phyloP scores from a whole-genome alignment of 2,113 vertebrate genomes.

The Canis aureus region DNA sequence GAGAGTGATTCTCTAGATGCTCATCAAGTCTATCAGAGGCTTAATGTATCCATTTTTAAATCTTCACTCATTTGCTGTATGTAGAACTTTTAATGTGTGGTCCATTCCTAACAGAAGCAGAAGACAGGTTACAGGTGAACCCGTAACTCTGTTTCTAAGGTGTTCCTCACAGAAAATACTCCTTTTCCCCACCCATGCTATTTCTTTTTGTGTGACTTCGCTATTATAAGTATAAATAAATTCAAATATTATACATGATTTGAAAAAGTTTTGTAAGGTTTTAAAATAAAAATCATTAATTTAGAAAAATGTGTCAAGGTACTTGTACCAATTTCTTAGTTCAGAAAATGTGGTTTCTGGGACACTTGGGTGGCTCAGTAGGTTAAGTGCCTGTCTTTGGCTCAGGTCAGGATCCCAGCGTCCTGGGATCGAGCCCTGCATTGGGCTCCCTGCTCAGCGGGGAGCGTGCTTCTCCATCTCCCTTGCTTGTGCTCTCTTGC shows the following conservation, averaged over 20 bases:
- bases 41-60: background rate
- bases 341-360: background rate
- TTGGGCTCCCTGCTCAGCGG: too few species aligned
- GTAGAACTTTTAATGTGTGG: background rate
- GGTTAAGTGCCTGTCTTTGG: too few species aligned
- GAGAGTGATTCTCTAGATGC: background rate
- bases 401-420: too few species aligned
- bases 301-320: background rate
- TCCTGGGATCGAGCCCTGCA: too few species aligned
- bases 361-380: too few species aligned
- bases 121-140: background rate
- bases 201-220: background rate
- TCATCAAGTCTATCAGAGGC: background rate
- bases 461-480: too few species aligned
- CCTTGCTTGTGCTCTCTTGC: too few species aligned
- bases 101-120: background rate
- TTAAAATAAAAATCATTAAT: constrained; percentile 31
- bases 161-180: background rate
- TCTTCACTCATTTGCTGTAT: background rate
- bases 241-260: background rate
- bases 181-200: background rate
- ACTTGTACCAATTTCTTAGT: background rate
- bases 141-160: background rate
- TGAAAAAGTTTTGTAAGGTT: background rate
- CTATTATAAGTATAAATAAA: background rate